Conservation (phyloP, 2,888 invertebrate species). For the Automeris io region DNA sequence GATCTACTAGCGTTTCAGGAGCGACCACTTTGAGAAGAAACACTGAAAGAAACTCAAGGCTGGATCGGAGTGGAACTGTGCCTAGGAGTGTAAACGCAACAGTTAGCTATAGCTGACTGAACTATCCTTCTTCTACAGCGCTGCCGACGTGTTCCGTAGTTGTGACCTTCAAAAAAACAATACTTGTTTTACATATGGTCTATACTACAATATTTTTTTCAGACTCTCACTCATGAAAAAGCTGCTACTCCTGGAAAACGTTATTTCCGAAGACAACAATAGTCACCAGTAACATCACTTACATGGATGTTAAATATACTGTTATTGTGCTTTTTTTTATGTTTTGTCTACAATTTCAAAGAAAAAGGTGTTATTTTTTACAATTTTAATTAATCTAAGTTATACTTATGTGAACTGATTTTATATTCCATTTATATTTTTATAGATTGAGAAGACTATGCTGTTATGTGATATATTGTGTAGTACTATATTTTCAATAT, state of each 20-base stretch:
- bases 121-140: no score
- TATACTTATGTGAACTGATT: slow-evolving; percentile 15
- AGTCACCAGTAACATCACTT: slow-evolving; percentile 2
- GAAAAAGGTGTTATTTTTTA: neutral
- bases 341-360: neutral
- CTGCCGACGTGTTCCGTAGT: no score
- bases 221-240: slow-evolving; percentile 77
- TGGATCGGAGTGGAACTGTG: no score
- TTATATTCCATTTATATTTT: neutral
- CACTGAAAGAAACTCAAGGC: no score
- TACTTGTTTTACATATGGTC: neutral
- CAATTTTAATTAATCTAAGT: slow-evolving; percentile 8
- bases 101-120: no score
- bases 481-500: neutral
- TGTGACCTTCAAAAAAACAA: no score
- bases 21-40: no score
- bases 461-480: neutral
- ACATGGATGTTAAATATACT: neutral
- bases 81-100: no score
- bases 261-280: slow-evolving; percentile 69
- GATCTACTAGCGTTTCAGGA: no score
- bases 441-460: neutral
- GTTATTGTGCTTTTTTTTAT: neutral
- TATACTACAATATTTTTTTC: slow-evolving; percentile 31
- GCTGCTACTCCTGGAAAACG: slow-evolving; percentile 70